Evolutionary conservation across 2,888 invertebrate species (phyloP), one percentile per base, ranked within the genome.

Genomic region (Volucella inflata): DNA sequence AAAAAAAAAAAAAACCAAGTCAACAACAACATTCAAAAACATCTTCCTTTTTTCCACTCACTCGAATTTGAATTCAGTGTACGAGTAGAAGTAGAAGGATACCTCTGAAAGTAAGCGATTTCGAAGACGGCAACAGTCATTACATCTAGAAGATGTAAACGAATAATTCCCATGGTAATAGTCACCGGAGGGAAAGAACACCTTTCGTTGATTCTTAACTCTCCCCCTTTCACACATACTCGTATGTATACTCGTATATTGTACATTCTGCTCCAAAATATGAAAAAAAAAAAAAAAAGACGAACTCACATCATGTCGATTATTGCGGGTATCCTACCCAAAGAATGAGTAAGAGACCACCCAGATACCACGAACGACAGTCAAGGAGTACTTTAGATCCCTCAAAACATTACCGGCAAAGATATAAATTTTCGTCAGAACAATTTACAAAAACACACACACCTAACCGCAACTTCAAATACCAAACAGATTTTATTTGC

Each of bases 401-500:
- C 57, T 40, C n/a, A 75, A 50, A 30, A 30, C 40, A 67, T 48
- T 55, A 42, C 40, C 67, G 44, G 21, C 17, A 46, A 46, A 68
- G n/a, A 62, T 70, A 62, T 70, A 70, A 62, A 70, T 70, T 70
- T 64, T 14, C 76, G 44, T 38, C 38, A 62, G 40, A 62, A 40
- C 70, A 48, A 64, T 48, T 55, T 55, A 70, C 68, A 42, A 71
- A 65, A 64, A 77, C 67, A 67, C 77, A 30, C 30, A 30, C 30
- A 30, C 30, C 4, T 30, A 30, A 30, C 30, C 30, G 30, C 30
- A 60, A 71, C 59, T 14, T 67, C 70, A 60, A 67, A 76, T 71
- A 82, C 71, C 74, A 74, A 77, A 77, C 59, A 76, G 77, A 82
- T 71, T 65, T 82, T 82, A 82, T 77, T 82, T 65, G 42, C 71